phyloP scores from a whole-genome alignment of 37 sponge, comb jelly and placozoan species.

The Aphrocallistes beatrix region DNA sequence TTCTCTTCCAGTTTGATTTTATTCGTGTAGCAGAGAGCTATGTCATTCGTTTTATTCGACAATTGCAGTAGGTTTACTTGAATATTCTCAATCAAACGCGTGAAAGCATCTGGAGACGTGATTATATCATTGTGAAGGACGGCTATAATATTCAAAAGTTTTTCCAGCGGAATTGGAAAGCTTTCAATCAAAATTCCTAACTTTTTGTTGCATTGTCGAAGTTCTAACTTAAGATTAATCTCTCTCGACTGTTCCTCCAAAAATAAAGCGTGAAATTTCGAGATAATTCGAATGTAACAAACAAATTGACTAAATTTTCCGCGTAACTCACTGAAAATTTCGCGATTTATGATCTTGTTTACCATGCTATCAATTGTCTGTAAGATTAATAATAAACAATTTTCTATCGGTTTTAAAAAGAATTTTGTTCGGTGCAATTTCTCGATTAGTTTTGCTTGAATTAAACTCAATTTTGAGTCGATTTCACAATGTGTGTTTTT shows the following conservation, averaged over 20 bases:
- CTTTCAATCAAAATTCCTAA: not conserved
- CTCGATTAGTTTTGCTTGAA: not conserved
- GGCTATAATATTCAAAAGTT: not conserved
- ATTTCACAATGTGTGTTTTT: not conserved
- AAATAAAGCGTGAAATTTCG: not conserved
- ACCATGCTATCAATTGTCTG: not conserved
- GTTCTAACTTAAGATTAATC: not conserved
- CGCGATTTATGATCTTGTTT: not conserved
- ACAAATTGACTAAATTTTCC: not conserved
- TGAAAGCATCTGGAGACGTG: not conserved
- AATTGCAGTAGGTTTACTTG: not conserved
- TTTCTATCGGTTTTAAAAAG: slow-evolving; percentile 12
- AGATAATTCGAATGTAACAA: not conserved
- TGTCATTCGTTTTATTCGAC: not conserved
- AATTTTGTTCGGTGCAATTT: slow-evolving; percentile 3
- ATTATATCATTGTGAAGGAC: not conserved
- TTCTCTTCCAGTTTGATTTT: not conserved
- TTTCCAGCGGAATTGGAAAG: not conserved
- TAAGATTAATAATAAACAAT: not conserved
- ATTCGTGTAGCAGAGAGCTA: not conserved
- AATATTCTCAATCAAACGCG: not conserved
- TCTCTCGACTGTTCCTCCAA: not conserved
- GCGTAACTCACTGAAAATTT: not conserved
- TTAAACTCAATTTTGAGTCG: not conserved
- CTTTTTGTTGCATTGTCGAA: not conserved